Evolutionary conservation across 2,797 vertebrate species (phyloP), one percentile per base, ranked within the genome.

Genomic region (Ctenopoma multispine): DNA sequence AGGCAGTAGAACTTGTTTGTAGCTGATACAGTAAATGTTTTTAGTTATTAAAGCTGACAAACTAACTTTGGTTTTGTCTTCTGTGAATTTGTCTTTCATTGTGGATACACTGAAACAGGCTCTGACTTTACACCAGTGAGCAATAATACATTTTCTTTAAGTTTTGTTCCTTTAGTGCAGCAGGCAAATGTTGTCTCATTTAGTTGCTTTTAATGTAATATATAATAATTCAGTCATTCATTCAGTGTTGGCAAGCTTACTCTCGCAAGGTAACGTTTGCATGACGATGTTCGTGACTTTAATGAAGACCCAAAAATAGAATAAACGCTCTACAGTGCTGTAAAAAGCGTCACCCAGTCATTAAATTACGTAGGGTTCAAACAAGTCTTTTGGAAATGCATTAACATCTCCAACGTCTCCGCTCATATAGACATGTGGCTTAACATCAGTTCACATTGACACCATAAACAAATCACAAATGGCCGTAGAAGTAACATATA

Each of bases 401-500:
- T 50, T 21, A 61, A 69, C 81, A 74, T 67, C 71, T 82, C 70
- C 48, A 81, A n/a, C n/a, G n/a, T n/a, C n/a, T n/a, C n/a, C n/a
- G n/a, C n/a, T n/a, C n/a, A n/a, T n/a, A n/a, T n/a, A n/a, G 63
- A 56, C 87, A 77, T 72, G 75, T 84, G 82, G 89, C 40, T 83
- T 90, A 83, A 85, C 85, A 86, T 38, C 60, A 7, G 70, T 77
- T 58, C 64, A 70, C 50, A 5, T 72, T 73, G 34, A 72, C 74
- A 69, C 72, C 67, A 60, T 17, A 8, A 63, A 63, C 54, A 67
- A 23, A n/a, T 49, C 31, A 63, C 47, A 57, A 79, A 71, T 87
- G 76, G 80, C 75, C 79, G 72, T 62, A 61, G 68, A 66, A 57
- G 61, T 29, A 61, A 66, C 18, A 12, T 48, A 56, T 44, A 21